Evolutionary conservation across 2,888 invertebrate species (phyloP).

Genomic region (Argyresthia goedartella): DNA sequence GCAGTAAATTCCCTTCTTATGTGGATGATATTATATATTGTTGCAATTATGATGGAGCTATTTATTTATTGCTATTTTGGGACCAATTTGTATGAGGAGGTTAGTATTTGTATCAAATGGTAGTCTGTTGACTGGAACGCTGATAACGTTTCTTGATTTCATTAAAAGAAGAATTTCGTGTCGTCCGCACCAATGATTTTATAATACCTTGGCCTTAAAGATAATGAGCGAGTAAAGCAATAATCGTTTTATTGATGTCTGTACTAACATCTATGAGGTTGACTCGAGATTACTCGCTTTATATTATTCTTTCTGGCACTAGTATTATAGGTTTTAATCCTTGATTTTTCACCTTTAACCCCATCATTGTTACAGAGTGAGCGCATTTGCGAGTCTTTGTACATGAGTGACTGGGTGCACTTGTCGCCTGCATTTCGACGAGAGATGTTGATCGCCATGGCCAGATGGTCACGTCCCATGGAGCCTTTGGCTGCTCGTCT

Average conservation of each 20-base stretch:
- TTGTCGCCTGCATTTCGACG: constrained; percentile 7
- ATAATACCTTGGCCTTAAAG: too few relatives aligned
- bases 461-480: constrained; percentile 5
- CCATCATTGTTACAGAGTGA: constrained; percentile 3
- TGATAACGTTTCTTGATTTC: too few relatives aligned
- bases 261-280: too few relatives aligned
- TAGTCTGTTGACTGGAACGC: too few relatives aligned
- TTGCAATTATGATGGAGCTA: constrained; percentile 2
- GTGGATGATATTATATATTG: constrained; percentile 1
- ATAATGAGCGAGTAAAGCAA: too few relatives aligned
- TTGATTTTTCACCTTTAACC: too few relatives aligned
- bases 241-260: too few relatives aligned
- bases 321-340: too few relatives aligned
- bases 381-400: constrained; percentile 5
- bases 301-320: too few relatives aligned
- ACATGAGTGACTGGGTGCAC: constrained; percentile 4
- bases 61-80: constrained; percentile 7
- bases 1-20: background rate
- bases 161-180: too few relatives aligned
- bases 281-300: too few relatives aligned
- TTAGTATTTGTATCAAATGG: background rate
- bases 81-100: constrained; percentile 3
- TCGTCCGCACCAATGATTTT: too few relatives aligned
- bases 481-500: constrained; percentile 2
- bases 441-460: constrained; percentile 4